Base-by-base conservation (phyloP, 92 coral and sea anemone species). In the Siderastrea radians region DNA sequence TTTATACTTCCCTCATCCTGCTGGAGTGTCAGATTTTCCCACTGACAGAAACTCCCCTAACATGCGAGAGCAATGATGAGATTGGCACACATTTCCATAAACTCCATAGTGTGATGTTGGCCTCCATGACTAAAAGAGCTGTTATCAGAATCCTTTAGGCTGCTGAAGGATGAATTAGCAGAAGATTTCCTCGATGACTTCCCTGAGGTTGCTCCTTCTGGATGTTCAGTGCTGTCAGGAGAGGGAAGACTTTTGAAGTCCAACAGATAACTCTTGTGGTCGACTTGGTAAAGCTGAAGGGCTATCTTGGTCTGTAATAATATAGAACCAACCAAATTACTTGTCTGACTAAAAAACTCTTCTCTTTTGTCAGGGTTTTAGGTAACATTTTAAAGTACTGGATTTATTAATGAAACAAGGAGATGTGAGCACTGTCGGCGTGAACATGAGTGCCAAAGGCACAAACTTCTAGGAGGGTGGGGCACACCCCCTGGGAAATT, bases 21-120 rank as follows among this genome's bases (percentile, higher is more conserved):
- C 52, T 26, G 38, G 10, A 12, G 47, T 46, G 45, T 13, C 15
- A 19, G 4, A 1, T 43, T 3, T 58, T 1, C 55, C 67, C 14
- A 3, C 6, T 8, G 26, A 16, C 50, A 5, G 4, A 15, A 73
- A 9, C 5, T 26, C 58, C 51, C 59, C 87, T 77, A 97, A 85
- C 99, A 97, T 1, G 99, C 99, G 38, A 97, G 87, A 19, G 99
- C 98, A 15, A 97, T 85, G 5, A 97, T 97, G n/a, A 97, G 92
- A 81, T 92, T 96, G 7, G 99, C 93, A 71, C 98, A 97, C 97
- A 95, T 97, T 93, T 97, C 99, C 94, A 97, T 87, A 84, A 95
- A 97, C 53, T 97, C 99, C 96, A 97, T 69, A 6, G 96, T 95
- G 83, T 97, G 99, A 51, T 97, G 99, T 10, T 90, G 88, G 45